Percentiles rank a stretch among this genome's conserved stretches.
Evolutionary conservation across 2,113 vertebrate species (phyloP).

Genomic region (Nipponia nippon): DNA sequence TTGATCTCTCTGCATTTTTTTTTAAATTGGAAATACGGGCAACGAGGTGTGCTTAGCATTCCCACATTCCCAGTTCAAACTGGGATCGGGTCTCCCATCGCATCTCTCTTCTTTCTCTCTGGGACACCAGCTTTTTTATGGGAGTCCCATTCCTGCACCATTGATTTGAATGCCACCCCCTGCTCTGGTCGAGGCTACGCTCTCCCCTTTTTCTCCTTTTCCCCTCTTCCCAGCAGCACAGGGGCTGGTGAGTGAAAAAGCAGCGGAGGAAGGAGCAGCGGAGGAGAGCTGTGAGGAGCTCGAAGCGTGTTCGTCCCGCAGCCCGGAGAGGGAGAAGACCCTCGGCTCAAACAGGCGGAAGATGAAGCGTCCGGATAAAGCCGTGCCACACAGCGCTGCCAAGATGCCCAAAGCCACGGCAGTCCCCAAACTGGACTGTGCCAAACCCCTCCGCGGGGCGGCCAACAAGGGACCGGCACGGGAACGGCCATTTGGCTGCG

Average conservation of each 20-base stretch:
- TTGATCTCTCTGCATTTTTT: neutral
- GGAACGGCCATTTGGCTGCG: neutral
- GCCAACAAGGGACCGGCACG: neutral
- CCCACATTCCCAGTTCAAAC: neutral
- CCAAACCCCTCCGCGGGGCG: accelerated
- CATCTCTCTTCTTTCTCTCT: neutral
- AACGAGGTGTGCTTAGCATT: neutral
- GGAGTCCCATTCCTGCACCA: neutral
- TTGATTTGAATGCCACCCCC: neutral
- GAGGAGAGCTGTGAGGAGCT: neutral
- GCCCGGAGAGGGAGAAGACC: neutral
- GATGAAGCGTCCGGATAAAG: neutral
- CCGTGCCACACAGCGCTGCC: accelerated
- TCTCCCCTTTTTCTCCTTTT: neutral
- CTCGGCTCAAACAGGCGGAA: neutral
- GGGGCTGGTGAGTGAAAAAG: neutral
- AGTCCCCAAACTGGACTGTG: neutral
- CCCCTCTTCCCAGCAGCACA: neutral
- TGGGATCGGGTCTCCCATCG: neutral
- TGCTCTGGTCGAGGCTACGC: accelerated
- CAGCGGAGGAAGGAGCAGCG: accelerated
- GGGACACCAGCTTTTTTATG: too few species aligned
- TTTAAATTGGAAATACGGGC: neutral
- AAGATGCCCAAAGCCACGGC: accelerated
- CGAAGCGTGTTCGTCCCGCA: accelerated